phyloP scores from a whole-genome alignment of 2,797 vertebrate genomes.

The Acrossocheilus wenchowensis region DNA sequence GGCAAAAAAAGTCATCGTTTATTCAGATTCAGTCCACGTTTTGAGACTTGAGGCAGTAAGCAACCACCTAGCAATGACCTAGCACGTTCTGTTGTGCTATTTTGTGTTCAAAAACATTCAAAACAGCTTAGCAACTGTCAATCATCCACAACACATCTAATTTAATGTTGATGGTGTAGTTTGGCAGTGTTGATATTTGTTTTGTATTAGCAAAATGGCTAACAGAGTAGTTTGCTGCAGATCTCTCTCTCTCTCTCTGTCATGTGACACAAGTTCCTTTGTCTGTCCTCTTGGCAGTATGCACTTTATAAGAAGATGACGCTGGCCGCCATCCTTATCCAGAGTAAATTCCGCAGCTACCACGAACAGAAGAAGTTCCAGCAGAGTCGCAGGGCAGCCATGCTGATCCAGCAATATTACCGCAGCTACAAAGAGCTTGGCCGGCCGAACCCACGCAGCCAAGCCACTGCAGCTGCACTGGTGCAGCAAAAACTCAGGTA shows the following conservation, averaged over 20 bases:
- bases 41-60: neutral
- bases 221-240: constrained; percentile 1
- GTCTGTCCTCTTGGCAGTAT: constrained; percentile 87
- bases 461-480: constrained; percentile 77
- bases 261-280: constrained; percentile 9
- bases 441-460: constrained; percentile 82
- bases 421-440: constrained; percentile 96
- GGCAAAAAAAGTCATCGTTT: neutral
- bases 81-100: neutral
- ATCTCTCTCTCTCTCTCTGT: neutral
- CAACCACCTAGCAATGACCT: neutral
- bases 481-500: constrained; percentile 88
- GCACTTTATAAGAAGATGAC: constrained; percentile 99
- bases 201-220: neutral
- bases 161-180: neutral
- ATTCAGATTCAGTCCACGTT: neutral
- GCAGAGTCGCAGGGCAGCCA: constrained; percentile 94
- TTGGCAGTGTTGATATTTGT: neutral
- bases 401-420: constrained; percentile 99
- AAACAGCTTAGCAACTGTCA: neutral
- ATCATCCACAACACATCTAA: neutral
- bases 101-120: neutral
- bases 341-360: constrained; percentile 99
- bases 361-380: constrained; percentile 98
- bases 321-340: constrained; percentile 98